These are phyloP conservation scores for Vannuccia rotundouncinata DNA, from an alignment of 2,888 invertebrate species.

Conservation along the genomic window DNA sequence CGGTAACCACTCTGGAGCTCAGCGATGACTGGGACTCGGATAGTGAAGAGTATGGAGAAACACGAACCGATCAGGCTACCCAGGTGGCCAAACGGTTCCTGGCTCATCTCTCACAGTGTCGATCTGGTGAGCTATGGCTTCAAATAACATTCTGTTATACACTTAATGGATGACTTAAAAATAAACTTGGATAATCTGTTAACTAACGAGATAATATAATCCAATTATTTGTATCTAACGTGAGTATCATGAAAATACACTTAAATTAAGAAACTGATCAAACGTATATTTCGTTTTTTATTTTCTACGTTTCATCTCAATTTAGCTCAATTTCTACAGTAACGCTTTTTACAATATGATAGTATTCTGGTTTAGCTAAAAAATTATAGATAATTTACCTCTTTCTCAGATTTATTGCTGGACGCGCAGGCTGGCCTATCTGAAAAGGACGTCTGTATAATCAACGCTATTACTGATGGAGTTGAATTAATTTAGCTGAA, in stretches of 20 bases:
- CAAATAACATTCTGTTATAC: no score
- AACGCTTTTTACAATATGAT: no score
- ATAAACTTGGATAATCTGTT: no score
- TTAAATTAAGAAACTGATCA: no score
- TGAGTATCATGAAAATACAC: no score
- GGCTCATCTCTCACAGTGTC: neutral
- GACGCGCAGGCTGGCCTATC: neutral
- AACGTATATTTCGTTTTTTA: neutral
- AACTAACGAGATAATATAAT: no score
- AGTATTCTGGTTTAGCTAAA: no score
- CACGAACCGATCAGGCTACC: neutral
- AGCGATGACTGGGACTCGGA: neutral
- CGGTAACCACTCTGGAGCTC: neutral
- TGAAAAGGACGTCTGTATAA: neutral
- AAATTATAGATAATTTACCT: neutral
- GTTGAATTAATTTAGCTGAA: no score
- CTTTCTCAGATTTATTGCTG: neutral
- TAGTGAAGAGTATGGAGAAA: neutral
- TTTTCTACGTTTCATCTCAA: neutral
- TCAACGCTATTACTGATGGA: neutral
- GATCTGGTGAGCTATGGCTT: neutral
- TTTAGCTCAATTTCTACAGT: neutral
- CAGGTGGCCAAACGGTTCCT: neutral
- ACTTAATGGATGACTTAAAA: no score
- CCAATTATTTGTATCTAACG: no score